Base-by-base conservation (phyloP, 2,888 invertebrate genomes). In the Meliscaeva auricollis region DNA sequence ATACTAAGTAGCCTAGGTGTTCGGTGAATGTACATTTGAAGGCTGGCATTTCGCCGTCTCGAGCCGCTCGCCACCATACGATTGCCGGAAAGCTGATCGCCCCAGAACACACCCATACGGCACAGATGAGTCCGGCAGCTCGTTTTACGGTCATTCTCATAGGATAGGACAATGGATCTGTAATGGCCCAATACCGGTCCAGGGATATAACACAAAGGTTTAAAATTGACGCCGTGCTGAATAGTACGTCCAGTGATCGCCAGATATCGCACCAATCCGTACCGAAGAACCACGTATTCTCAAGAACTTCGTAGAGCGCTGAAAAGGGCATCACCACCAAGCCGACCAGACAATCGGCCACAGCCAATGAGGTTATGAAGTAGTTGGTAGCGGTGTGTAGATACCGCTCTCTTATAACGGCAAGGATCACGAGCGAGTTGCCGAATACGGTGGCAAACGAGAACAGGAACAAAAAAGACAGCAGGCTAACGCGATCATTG, bases 41-140 rank as follows among this genome's bases (percentile, higher is more conserved):
- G 88, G 95, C 94, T 8, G 97, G 96, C 88, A 97, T 96, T 90
- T 96, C 95, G 88, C 96, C 96, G 64, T 94, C 94, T 41, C 97
- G 93, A 0, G 97, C 98, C 0, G 96, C 96, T n/a, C 97, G 94
- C 97, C 97, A 98, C 97, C 97, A 98, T 4, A 96, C 95, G 83
- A 99, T 99, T 2, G 99, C 99, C 3, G 99, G 99, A 92, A 99
- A 99, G 3, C 99, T 99, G 91, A 99, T 98, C 22, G 97, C 96
- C 78, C 98, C 96, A 13, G 99, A 98, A 91, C 98, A 98, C 44
- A 99, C 94, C 99, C 99, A 99, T 6, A 99, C 98, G 7, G 96
- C 96, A 0, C 97, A 97, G 85, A 99, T 99, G 8, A 99, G 94
- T 30, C 96, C 94, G 3, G 96, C 96, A 0, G 98, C 98, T 77